Evolutionary conservation across 2,797 vertebrate genomes (phyloP), one percentile per base, ranked within the genome.

Genomic region (Pseudotriccus pelzelni): DNA sequence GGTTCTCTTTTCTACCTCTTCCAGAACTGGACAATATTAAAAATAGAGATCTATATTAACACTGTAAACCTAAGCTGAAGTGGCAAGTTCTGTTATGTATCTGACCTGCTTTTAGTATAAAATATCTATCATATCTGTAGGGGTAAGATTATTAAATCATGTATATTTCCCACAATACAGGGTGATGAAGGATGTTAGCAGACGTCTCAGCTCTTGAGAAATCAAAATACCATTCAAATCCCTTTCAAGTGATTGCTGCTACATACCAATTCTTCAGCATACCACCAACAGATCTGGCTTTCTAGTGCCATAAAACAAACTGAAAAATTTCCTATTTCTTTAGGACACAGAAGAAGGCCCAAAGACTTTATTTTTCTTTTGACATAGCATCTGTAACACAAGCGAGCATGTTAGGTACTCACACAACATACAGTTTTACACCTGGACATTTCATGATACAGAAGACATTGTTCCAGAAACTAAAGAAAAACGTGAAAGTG

Each of bases 291-390:
- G 5, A 68, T 43, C 34, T 25, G 18, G 37, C 28, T 90, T 81
- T 63, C 56, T 43, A 73, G 21, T 12, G n/a, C 50, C 74, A 39
- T 23, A 64, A 84, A 96, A 80, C 22, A 80, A 90, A 89, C 41
- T 87, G 89, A 80, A 82, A 82, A 68, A 70, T 53, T 64, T 83
- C 84, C 88, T 95, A 8, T 63, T 88, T 86, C 73, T 92, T 94
- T 87, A 86, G 84, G 66, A 95, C 82, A 87, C 66, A 24, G n/a
- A 83, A 81, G 60, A 62, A 58, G 64, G 85, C 92, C 92, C 83
- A 4, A 96, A 96, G 50, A 96, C 75, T 93, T 91, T 92, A 94
- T 92, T 92, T 94, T 67, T 76, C 81, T 88, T 89, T 90, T 72
- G 81, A 93, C 85, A 93, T n/a, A 91, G 72, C 73, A 95, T 90